These are phyloP conservation scores for Zaprionus nigranus DNA, from an alignment of 1,140 invertebrate genomes.

Conservation along the genomic window DNA sequence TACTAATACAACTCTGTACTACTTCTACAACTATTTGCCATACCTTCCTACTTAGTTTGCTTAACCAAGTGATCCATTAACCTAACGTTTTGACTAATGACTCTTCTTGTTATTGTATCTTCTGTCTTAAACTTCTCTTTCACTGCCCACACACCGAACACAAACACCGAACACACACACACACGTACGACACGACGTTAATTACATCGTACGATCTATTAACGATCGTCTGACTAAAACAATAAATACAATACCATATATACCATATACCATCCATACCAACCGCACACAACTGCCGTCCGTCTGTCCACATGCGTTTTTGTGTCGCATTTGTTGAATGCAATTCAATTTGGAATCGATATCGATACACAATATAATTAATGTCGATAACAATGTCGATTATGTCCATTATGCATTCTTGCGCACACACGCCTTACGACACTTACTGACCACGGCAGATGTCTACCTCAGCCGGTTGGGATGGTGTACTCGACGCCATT, in stretches of 20 bases:
- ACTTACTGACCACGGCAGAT: slow-evolving; percentile 87
- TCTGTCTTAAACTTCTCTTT: slow-evolving; percentile 82
- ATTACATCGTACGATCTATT: too few relatives aligned
- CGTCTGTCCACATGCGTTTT: slow-evolving; percentile 49
- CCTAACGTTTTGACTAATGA: slow-evolving; percentile 77
- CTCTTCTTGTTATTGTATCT: slow-evolving; percentile 83
- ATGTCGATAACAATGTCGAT: slow-evolving; percentile 9
- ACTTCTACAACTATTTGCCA: slow-evolving; percentile 53
- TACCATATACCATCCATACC: slow-evolving; percentile 43
- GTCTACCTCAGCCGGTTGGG: slow-evolving; percentile 99
- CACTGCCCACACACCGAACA: slow-evolving; percentile 68
- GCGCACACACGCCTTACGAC: slow-evolving; percentile 28
- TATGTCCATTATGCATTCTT: slow-evolving; percentile 28
- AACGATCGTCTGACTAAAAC: slow-evolving; percentile 19
- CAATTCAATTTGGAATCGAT: slow-evolving; percentile 38
- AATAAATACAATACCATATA: slow-evolving; percentile 21
- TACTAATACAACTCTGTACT: slow-evolving; percentile 39
- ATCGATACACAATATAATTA: slow-evolving; percentile 11
- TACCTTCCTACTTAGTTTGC: slow-evolving; percentile 65
- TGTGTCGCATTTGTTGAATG: slow-evolving; percentile 41
- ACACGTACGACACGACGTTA: slow-evolving; percentile 28
- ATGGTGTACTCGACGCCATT: slow-evolving; percentile 96
- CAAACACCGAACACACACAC: background rate
- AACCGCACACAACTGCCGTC: slow-evolving; percentile 69
- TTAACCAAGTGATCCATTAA: slow-evolving; percentile 74